Evolutionary conservation across 2,797 vertebrate species (phyloP).

Genomic region (Phoxinus dragarum): DNA sequence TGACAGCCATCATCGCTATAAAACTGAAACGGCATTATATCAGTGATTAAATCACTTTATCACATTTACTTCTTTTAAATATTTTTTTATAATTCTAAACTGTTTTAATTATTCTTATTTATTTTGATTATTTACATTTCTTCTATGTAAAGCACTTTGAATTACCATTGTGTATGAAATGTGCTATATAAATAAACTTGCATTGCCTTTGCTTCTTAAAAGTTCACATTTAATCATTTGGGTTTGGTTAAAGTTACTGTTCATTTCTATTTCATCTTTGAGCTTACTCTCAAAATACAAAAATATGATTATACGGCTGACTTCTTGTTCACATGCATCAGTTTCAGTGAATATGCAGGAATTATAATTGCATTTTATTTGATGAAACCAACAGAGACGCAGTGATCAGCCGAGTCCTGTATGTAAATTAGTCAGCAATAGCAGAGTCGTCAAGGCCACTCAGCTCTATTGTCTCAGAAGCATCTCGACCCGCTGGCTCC

Average conservation of each 20-base stretch:
- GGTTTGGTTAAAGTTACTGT: background rate
- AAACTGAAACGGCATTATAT: background rate
- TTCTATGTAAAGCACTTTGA: no score
- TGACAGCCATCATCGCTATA: background rate
- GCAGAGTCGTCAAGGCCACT: constrained; percentile 52
- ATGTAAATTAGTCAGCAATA: constrained; percentile 65
- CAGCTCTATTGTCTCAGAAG: constrained; percentile 56
- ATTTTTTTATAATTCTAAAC: no score
- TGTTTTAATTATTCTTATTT: no score
- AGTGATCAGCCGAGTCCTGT: constrained; percentile 54
- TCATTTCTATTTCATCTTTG: background rate
- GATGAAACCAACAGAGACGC: background rate
- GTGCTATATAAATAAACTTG: no score
- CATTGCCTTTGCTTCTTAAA: background rate
- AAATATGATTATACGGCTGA: background rate
- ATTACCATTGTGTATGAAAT: no score
- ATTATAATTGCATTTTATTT: background rate
- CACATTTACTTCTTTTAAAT: background rate
- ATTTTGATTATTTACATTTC: no score
- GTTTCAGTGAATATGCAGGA: background rate
- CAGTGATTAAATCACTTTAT: background rate
- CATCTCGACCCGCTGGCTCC: constrained; percentile 36
- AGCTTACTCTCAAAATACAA: background rate
- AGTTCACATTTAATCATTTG: background rate
- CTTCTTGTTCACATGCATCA: background rate